These are phyloP conservation scores for Andricus curvator DNA, from an alignment of 2,888 invertebrate species.

Conservation along the genomic window DNA sequence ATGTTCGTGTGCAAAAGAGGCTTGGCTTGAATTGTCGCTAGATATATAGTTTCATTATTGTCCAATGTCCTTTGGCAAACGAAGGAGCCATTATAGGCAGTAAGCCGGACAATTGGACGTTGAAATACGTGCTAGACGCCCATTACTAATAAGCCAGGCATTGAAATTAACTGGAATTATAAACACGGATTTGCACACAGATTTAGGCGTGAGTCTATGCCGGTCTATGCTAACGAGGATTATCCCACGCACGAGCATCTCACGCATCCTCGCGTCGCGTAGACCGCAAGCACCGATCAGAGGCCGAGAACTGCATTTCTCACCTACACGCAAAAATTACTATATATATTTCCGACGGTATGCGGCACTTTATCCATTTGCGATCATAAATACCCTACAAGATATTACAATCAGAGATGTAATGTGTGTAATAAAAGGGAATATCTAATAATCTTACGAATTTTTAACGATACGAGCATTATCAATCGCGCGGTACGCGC, in stretches of 20 bases:
- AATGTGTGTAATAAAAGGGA: constrained; percentile 12
- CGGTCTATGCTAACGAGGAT: constrained; percentile 29
- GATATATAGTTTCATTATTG: not conserved
- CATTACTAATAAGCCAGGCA: constrained; percentile 28
- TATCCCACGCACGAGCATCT: constrained; percentile 35
- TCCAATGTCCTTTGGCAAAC: not conserved
- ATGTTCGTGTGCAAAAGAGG: constrained; percentile 1
- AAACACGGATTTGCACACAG: not conserved
- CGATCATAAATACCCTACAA: constrained; percentile 3
- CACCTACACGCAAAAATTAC: not conserved
- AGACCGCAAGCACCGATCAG: constrained; percentile 6
- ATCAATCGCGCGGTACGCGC: too few species aligned
- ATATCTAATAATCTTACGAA: constrained; percentile 2
- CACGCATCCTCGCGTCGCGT: constrained; percentile 22
- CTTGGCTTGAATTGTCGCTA: constrained; percentile 4
- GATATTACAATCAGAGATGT: constrained; percentile 9
- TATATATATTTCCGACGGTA: constrained; percentile 4
- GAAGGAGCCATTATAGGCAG: constrained; percentile 19
- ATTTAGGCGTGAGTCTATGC: constrained; percentile 35
- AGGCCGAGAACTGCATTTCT: not conserved
- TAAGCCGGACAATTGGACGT: constrained; percentile 33
- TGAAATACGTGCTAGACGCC: constrained; percentile 19
- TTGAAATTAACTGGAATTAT: constrained; percentile 37
- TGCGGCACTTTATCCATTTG: constrained; percentile 22
- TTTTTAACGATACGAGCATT: not conserved